Evolutionary conservation across 2,888 invertebrate species (phyloP).

Genomic region (Ceriagrion tenellum): DNA sequence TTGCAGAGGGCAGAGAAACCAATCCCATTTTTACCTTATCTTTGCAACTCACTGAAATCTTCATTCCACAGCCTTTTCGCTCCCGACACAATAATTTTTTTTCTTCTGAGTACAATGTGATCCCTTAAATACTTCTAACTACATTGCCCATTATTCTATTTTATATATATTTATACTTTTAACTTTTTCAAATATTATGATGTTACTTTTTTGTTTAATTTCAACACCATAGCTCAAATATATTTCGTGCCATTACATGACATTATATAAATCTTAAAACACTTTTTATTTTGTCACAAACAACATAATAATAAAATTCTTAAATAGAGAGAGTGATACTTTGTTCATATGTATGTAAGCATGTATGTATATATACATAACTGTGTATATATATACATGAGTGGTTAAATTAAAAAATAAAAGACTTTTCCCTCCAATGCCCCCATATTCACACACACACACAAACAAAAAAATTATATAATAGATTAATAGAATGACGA

Average conservation of each 20-base stretch:
- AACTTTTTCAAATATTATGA: constrained; percentile 68
- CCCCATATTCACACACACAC: constrained; percentile 65
- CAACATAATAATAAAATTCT: constrained; percentile 68
- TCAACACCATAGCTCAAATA: constrained; percentile 68
- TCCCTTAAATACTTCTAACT: constrained; percentile 67
- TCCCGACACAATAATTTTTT: constrained; percentile 65
- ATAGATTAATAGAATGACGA: constrained; percentile 68
- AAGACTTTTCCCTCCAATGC: constrained; percentile 52
- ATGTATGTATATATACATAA: constrained; percentile 67
- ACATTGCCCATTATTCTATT: constrained; percentile 68
- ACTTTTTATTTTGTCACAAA: constrained; percentile 67
- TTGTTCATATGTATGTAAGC: constrained; percentile 67
- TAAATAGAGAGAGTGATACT: constrained; percentile 68
- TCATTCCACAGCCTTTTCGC: constrained; percentile 66
- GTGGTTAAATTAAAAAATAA: constrained; percentile 64
- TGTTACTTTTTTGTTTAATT: constrained; percentile 66
- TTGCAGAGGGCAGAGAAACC: constrained; percentile 65
- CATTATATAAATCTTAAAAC: constrained; percentile 68
- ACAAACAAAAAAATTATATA: constrained; percentile 60
- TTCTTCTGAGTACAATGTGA: constrained; percentile 68
- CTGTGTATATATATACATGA: constrained; percentile 67
- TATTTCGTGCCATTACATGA: constrained; percentile 67
- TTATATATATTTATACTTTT: constrained; percentile 68
- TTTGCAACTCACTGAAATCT: constrained; percentile 66
- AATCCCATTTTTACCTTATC: constrained; percentile 65